Percentiles rank a stretch among this genome's conserved stretches.
Conservation (phyloP, 2,888 invertebrate species). For the Seira musarum region DNA sequence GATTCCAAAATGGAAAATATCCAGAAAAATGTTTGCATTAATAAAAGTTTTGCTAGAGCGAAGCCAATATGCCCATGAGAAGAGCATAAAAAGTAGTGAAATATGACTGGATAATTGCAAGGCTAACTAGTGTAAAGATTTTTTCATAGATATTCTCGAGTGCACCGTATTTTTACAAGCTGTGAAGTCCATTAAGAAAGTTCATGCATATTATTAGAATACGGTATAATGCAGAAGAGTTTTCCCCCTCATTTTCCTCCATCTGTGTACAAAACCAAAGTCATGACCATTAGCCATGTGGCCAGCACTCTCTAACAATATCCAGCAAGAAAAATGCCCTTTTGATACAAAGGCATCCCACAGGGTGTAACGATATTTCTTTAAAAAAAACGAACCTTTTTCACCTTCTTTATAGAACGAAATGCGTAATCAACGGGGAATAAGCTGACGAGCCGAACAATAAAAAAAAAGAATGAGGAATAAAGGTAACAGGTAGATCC, state of each 20-base stretch:
- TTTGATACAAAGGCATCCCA: conserved; percentile 55
- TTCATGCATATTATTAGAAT: conserved; percentile 35
- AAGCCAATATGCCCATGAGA: no score
- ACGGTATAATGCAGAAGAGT: conserved; percentile 9
- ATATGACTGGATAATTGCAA: conserved; percentile 54
- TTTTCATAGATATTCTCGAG: background rate
- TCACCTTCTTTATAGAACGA: conserved; percentile 34
- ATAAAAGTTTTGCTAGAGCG: conserved; percentile 10
- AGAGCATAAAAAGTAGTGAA: conserved; percentile 35
- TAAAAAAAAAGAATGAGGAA: conserved; percentile 30
- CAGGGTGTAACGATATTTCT: conserved; percentile 57
- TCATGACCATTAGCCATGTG: conserved; percentile 46
- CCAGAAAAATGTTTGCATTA: conserved; percentile 9
- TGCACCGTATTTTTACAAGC: conserved; percentile 40
- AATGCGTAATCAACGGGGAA: background rate
- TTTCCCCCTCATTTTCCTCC: conserved; percentile 20
- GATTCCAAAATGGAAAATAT: background rate
- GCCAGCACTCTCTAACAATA: conserved; percentile 21
- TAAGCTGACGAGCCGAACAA: conserved; percentile 20
- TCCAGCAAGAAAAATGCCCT: no score
- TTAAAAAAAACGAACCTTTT: conserved; percentile 37
- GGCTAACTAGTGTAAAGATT: conserved; percentile 33
- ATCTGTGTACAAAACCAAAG: background rate
- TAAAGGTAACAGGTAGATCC: conserved; percentile 52
- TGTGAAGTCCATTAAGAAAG: conserved; percentile 48